Conservation (phyloP, 2,113 vertebrate species). For the Gobio gobio region DNA sequence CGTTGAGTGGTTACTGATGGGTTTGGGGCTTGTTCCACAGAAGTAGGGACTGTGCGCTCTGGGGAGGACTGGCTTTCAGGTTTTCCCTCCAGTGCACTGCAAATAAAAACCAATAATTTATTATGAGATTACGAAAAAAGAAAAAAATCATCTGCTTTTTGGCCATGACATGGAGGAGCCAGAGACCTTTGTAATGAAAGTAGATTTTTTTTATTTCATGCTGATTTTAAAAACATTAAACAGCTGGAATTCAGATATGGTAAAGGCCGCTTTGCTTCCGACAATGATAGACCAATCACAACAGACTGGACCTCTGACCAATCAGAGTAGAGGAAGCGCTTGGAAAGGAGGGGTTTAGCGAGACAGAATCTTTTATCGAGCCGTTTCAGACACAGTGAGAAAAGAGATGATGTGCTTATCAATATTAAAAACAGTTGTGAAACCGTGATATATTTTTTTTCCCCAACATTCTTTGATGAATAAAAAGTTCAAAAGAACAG, state of each 20-base stretch:
- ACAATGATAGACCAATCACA: no score
- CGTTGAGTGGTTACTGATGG: constrained; percentile 68
- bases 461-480: background rate
- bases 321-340: no score
- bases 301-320: no score
- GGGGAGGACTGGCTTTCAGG: constrained; percentile 72
- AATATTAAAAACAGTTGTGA: background rate
- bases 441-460: background rate
- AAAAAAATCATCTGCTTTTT: background rate
- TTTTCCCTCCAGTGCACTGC: constrained; percentile 76
- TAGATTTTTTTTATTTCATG: background rate
- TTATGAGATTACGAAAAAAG: background rate
- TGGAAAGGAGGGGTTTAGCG: no score
- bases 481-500: background rate
- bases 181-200: background rate
- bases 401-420: background rate
- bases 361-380: no score
- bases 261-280: no score
- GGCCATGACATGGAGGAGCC: background rate
- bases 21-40: constrained; percentile 69
- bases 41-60: constrained; percentile 60
- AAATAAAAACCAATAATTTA: constrained; percentile 60
- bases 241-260: no score
- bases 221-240: background rate
- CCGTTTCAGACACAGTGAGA: no score